Percentiles rank a stretch among this genome's conserved stretches.
These are phyloP conservation scores for Plecotus auritus DNA, from an alignment of 2,113 vertebrate genomes.

Conservation along the genomic window DNA sequence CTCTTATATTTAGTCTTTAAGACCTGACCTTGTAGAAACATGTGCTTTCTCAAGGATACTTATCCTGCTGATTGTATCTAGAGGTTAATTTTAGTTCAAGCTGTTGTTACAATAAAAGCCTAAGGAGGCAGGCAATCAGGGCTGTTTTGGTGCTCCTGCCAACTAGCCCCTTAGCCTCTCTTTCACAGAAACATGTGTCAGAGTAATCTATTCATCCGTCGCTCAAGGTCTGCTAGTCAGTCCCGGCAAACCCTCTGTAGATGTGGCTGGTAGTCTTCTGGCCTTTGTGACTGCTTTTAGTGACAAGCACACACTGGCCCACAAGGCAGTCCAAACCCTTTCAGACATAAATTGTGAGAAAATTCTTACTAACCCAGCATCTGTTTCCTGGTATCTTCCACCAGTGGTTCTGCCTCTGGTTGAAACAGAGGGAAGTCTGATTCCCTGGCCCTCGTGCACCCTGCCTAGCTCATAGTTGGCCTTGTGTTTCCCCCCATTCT, in stretches of 20 bases:
- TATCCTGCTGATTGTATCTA: no score
- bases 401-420: background rate
- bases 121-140: no score
- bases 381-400: background rate
- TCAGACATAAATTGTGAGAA: background rate
- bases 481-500: background rate
- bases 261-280: background rate
- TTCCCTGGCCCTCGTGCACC: background rate
- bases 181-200: no score
- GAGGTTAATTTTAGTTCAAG: no score
- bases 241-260: background rate
- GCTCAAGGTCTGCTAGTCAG: no score
- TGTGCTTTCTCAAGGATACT: no score
- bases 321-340: background rate
- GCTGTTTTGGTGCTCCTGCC: no score
- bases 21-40: no score
- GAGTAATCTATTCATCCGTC: no score
- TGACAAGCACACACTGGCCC: background rate
- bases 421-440: background rate
- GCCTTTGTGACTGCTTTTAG: background rate
- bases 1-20: no score
- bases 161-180: no score
- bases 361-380: background rate
- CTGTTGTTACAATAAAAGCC: no score
- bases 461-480: background rate